These are phyloP conservation scores for Nothura maculosa DNA, from an alignment of 2,797 vertebrate genomes.

Conservation along the genomic window DNA sequence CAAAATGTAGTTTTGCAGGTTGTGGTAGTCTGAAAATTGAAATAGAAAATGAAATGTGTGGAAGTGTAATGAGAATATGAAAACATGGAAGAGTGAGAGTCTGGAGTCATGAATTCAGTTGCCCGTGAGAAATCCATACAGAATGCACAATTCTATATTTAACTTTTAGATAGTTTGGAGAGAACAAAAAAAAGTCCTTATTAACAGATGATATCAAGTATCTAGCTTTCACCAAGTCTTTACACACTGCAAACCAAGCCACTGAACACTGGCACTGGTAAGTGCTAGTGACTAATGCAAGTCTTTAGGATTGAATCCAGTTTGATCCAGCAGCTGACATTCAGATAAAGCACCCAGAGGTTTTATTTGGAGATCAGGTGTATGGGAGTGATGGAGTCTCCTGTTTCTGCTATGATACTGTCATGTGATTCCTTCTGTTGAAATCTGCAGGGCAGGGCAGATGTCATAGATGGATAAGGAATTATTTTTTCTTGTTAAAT, in stretches of 20 bases:
- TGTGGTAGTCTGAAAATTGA: neutral
- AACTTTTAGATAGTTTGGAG: neutral
- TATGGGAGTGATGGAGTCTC: neutral
- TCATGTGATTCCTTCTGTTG: neutral
- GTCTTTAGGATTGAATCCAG: neutral
- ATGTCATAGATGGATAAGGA: neutral
- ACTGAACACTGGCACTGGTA: neutral
- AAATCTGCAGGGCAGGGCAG: neutral
- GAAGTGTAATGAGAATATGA: neutral
- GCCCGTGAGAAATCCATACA: neutral
- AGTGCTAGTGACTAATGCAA: neutral
- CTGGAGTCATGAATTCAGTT: neutral
- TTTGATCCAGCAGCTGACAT: neutral
- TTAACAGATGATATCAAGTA: neutral
- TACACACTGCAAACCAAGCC: neutral
- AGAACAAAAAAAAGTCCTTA: neutral
- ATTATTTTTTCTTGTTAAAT: neutral
- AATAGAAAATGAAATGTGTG: neutral
- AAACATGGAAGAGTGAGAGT: neutral
- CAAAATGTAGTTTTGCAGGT: neutral
- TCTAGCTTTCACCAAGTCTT: neutral
- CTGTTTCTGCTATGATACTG: neutral
- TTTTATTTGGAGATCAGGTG: neutral
- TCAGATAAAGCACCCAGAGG: neutral
- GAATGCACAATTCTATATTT: neutral